Evolutionary conservation across 2,113 vertebrate species (phyloP), one percentile per base, ranked within the genome.

Genomic region (Sylvietta virens): DNA sequence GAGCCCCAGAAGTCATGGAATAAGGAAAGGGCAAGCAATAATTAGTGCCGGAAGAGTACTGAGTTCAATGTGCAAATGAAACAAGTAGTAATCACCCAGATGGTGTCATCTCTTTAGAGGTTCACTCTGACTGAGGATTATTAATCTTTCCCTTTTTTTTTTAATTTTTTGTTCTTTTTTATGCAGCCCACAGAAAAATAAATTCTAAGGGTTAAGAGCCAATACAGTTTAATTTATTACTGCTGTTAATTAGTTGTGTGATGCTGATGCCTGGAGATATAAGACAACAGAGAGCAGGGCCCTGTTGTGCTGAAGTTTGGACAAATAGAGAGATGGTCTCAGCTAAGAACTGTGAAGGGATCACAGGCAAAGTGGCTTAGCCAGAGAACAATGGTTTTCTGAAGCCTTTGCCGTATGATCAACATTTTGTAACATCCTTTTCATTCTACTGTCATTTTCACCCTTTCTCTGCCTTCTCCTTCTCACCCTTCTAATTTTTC

Each of bases 71-170:
- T 94, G 70, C 90, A 96, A 97, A 97, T 94, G 95, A 89, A 95
- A 96, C 94, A 96, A 96, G 79, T 88, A 96, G 92, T 97, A 96
- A 97, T 96, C 96, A 97, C 93, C 95, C 91, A 96, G 92, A 92
- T 96, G 94, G 94, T 97, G 94, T 96, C 94, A 94, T 93, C 90
- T 96, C 97, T 95, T 95, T 2, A 0, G 93, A 94, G 72, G 89
- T 94, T 73, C 78, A 53, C 18, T 88, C 53, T 94, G 92, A 84
- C 72, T 92, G 93, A 91, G 53, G 78, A 95, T 92, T 95, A 78
- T 97, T 96, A 95, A 94, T 88, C 81, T 92, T 81, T 30, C 16
- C 33, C 4, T 13, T 18, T 30, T 51, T 51, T 67, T 67, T 85
- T 57, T 17, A 20, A 15, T 83, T 69, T 88, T 90, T 80, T 57